These are phyloP conservation scores for Gnathonemus longibarbis DNA, from an alignment of 2,113 vertebrate species.

Conservation along the genomic window DNA sequence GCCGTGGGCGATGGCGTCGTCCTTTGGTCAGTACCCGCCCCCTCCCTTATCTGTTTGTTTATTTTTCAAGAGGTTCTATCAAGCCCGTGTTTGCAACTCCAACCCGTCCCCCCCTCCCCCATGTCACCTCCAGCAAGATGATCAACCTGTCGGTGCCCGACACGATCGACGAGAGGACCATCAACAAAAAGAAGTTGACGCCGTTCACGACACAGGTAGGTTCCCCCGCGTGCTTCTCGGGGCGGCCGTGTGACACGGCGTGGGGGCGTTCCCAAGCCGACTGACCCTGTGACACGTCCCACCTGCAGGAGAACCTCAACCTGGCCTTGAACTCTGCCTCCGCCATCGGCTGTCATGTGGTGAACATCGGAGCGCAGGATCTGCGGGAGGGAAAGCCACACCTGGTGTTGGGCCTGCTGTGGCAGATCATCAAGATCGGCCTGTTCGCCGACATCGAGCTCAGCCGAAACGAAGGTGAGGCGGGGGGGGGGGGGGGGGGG, in stretches of 20 bases:
- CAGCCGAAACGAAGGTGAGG: constrained; percentile 86
- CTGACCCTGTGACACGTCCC: background rate
- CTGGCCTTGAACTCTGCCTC: constrained; percentile 94
- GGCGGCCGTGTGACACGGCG: background rate
- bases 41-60: background rate
- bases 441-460: constrained; percentile 91
- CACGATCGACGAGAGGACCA: constrained; percentile 93
- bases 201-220: constrained; percentile 86
- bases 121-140: constrained; percentile 78
- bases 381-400: constrained; percentile 93
- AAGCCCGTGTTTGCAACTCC: background rate
- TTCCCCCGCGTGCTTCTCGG: too few relatives aligned
- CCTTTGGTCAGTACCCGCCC: constrained; percentile 66
- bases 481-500: background rate
- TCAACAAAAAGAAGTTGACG: constrained; percentile 94
- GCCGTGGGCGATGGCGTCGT: constrained; percentile 80
- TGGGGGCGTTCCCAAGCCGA: background rate
- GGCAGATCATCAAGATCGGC: constrained; percentile 97
- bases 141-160: constrained; percentile 93
- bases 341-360: constrained; percentile 94
- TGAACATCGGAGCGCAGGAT: constrained; percentile 92
- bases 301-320: constrained; percentile 88
- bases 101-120: background rate
- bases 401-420: constrained; percentile 87
- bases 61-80: background rate